Conservation (phyloP, 2,888 invertebrate species). For the Ornithoptera priamus region DNA sequence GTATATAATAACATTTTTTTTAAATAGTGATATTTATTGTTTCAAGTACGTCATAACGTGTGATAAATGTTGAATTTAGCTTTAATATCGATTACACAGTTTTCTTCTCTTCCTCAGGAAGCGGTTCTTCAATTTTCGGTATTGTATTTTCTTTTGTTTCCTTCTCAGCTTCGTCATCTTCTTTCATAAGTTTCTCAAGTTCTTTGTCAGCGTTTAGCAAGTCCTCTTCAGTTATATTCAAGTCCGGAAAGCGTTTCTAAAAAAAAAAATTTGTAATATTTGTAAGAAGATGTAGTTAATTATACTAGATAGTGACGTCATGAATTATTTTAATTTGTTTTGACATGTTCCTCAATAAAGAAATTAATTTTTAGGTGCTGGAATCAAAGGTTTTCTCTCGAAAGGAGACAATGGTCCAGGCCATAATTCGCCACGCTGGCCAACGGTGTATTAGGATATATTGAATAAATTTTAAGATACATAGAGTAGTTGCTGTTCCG, state of each 20-base stretch:
- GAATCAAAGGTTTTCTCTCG: too few species aligned
- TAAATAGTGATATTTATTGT: neutral
- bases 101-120: constrained; percentile 50
- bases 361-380: too few species aligned
- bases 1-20: neutral
- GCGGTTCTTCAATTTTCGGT: constrained; percentile 33
- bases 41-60: constrained; percentile 5
- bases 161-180: constrained; percentile 43
- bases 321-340: too few species aligned
- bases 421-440: too few species aligned
- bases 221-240: constrained; percentile 72
- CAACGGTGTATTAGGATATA: too few species aligned
- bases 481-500: too few species aligned
- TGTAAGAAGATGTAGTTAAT: too few species aligned
- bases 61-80: neutral
- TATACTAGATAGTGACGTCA: too few species aligned
- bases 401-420: too few species aligned
- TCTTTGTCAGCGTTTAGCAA: constrained; percentile 65
- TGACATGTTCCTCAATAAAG: too few species aligned
- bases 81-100: constrained; percentile 44
- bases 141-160: constrained; percentile 30
- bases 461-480: too few species aligned
- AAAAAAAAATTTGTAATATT: neutral
- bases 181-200: constrained; percentile 58
- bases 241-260: constrained; percentile 68